phyloP scores from a whole-genome alignment of 2,113 vertebrate species.

The Lipotes vexillifer region DNA sequence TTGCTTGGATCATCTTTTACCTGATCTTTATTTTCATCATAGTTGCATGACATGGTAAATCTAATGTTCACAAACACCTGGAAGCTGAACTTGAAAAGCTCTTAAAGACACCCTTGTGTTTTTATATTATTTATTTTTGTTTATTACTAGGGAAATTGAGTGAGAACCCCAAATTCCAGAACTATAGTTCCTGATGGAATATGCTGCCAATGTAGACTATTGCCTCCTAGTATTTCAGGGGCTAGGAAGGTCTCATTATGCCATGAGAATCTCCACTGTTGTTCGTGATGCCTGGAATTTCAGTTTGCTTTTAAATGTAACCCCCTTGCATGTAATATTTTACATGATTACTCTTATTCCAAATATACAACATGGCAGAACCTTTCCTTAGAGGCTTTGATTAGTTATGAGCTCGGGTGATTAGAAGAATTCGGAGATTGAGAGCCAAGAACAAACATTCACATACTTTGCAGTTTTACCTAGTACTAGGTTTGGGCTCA shows the following conservation, averaged over 20 bases:
- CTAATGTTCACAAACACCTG: background rate
- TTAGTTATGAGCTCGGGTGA: background rate
- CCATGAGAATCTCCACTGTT: background rate
- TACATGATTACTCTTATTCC: background rate
- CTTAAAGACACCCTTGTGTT: background rate
- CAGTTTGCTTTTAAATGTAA: background rate
- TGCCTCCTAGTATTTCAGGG: background rate
- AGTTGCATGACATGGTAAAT: background rate
- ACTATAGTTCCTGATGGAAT: background rate
- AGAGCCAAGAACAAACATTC: background rate
- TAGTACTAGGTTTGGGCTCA: background rate
- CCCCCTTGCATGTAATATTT: background rate
- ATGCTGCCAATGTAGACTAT: background rate
- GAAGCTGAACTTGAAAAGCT: background rate
- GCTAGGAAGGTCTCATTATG: background rate
- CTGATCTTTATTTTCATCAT: background rate
- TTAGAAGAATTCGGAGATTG: background rate
- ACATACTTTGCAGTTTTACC: background rate
- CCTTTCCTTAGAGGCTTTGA: background rate
- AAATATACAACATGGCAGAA: background rate
- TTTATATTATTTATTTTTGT: background rate
- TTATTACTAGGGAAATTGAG: background rate
- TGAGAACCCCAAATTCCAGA: background rate
- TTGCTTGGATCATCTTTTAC: background rate
- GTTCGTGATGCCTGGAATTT: background rate